Percentiles rank a stretch among this genome's conserved stretches.
These are phyloP conservation scores for Anaspis maculata DNA, from an alignment of 2,888 invertebrate species.

Conservation along the genomic window DNA sequence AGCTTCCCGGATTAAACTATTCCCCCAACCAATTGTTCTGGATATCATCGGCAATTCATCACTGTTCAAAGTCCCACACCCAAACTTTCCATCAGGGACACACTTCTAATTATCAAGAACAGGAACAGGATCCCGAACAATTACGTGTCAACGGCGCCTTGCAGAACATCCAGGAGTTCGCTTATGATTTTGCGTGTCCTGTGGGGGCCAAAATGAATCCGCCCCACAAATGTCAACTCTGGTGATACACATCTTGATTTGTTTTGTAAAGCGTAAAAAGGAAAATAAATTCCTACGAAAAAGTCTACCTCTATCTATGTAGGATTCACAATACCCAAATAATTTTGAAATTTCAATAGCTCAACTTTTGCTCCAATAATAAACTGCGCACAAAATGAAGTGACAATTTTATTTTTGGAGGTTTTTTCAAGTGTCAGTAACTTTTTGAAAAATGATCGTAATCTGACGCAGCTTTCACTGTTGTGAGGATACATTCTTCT, in stretches of 20 bases:
- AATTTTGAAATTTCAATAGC: no score
- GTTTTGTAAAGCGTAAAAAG: no score
- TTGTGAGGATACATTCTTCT: no score
- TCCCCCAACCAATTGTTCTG: constrained; percentile 67
- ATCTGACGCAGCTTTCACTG: no score
- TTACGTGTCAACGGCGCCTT: constrained; percentile 53
- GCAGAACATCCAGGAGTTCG: constrained; percentile 52
- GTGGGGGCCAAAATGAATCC: constrained; percentile 53
- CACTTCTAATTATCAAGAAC: constrained; percentile 68
- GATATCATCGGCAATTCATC: constrained; percentile 75
- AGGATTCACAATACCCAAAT: no score
- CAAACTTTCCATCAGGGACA: constrained; percentile 54
- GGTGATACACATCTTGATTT: constrained; percentile 47
- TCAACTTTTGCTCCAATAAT: no score
- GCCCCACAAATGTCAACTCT: constrained; percentile 50
- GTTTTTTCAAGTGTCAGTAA: no score
- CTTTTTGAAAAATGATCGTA: no score
- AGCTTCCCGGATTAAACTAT: constrained; percentile 62
- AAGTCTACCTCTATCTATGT: no score
- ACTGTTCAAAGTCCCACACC: constrained; percentile 65
- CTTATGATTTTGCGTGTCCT: constrained; percentile 53
- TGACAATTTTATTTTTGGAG: no score
- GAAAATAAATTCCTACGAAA: no score
- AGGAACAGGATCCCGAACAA: constrained; percentile 53
- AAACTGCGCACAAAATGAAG: no score